Base-by-base conservation (phyloP, 2,888 invertebrate genomes). In the Lottia gigantea region DNA sequence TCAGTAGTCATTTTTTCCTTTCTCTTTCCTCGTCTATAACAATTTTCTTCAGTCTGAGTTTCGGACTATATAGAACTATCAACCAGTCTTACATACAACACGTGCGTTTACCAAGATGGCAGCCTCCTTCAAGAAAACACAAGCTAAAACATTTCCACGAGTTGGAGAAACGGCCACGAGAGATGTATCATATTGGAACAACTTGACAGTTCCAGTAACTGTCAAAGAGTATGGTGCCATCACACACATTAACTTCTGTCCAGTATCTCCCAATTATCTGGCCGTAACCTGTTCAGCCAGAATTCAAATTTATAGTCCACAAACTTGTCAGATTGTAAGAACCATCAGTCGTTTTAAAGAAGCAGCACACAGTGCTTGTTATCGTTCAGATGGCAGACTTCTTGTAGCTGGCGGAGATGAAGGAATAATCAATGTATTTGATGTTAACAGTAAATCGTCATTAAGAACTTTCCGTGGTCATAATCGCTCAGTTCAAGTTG, bases 171-270 rank as follows among this genome's bases (percentile, higher is more conserved):
- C 92, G 78, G 88, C 92, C 70, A 94, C 95, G 1, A 92, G 93
- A 40, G 96, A 96, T 89, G 91, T 92, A 78, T 87, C 93, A 75
- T 96, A 96, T 86, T 97, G 97, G 97, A 95, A 94, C 85, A 93
- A 94, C 87, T 91, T 96, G 85, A 93, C 93, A 83, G 91, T 92
- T 71, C 95, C 96, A 40, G 94, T 95, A 2, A 91, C 95, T 55
- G 92, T 95, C 0, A 97, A 97, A 88, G 97, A 98, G 89, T 95
- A 94, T 89, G 96, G 96, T 26, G 93, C 95, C 0, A 94, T 98
- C 69, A 95, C 96, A 85, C 94, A 95, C 84, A 92, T 98, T 62
- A 94, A 96, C 87, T 95, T 98, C 86, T 94, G 95, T 74, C 95
- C 95, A 0, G 91, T 93, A 14, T 94, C 95, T 84, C 97, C 97